These are phyloP conservation scores for Phalacrocorax carbo DNA, from an alignment of 2,113 vertebrate species.

Conservation along the genomic window DNA sequence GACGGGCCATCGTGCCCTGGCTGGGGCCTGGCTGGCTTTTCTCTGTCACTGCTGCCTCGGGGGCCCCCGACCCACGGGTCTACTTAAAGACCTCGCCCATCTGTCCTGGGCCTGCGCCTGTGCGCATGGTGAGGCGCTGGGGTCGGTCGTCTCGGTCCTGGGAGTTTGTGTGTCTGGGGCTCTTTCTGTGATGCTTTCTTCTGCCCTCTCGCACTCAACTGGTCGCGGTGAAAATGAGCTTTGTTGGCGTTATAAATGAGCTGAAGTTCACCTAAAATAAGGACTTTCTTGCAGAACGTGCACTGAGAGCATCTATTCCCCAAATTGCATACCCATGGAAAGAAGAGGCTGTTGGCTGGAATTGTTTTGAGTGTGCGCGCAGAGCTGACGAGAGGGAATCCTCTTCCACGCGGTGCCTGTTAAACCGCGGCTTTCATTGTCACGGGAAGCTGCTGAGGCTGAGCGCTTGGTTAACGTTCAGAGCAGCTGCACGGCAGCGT, in stretches of 20 bases:
- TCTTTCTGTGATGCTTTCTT: fast-evolving
- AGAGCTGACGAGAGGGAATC: background rate
- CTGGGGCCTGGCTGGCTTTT: background rate
- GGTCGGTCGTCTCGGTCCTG: fast-evolving
- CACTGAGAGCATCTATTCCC: fast-evolving
- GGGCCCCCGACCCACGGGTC: fast-evolving
- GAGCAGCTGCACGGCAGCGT: fast-evolving
- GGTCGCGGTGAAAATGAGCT: fast-evolving
- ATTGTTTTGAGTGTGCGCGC: fast-evolving
- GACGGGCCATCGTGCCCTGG: fast-evolving
- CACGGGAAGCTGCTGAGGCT: fast-evolving
- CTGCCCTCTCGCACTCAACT: fast-evolving
- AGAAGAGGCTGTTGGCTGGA: background rate
- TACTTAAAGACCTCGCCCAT: no score
- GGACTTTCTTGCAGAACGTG: background rate
- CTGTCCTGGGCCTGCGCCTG: fast-evolving
- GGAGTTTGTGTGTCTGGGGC: fast-evolving
- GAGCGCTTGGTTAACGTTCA: fast-evolving
- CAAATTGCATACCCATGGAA: fast-evolving
- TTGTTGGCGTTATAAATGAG: fast-evolving
- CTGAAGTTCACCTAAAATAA: no score
- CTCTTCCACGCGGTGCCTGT: background rate
- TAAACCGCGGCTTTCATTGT: fast-evolving
- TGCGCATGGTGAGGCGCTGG: fast-evolving
- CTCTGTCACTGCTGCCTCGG: background rate